phyloP scores from a whole-genome alignment of 2,797 vertebrate species.

The Chelonia mydas region DNA sequence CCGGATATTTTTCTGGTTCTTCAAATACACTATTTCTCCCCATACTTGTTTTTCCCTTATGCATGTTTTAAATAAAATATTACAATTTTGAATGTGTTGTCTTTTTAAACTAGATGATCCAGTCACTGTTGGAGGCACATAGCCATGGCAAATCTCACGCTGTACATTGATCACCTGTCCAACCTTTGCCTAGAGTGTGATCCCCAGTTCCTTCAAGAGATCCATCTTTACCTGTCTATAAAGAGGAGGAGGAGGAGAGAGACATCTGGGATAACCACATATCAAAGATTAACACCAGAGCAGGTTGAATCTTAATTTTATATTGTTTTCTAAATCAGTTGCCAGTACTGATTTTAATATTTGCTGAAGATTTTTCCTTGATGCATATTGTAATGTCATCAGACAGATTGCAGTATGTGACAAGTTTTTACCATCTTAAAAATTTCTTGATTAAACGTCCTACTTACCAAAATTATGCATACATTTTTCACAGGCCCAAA shows the following conservation, averaged over 20 bases:
- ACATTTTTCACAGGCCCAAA: background rate
- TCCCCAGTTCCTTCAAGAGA: slow-evolving; percentile 87
- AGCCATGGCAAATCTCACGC: slow-evolving; percentile 93
- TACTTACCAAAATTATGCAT: background rate
- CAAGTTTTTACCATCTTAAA: background rate
- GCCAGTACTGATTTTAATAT: background rate
- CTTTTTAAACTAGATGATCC: slow-evolving; percentile 90
- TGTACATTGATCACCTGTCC: slow-evolving; percentile 92
- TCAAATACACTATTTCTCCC: slow-evolving; percentile 1
- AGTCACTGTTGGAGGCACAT: slow-evolving; percentile 94
- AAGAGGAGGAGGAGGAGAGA: slow-evolving; percentile 86
- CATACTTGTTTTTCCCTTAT: slow-evolving; percentile 43
- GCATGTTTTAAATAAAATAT: slow-evolving; percentile 64
- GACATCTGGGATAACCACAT: slow-evolving; percentile 84
- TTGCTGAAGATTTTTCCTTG: background rate
- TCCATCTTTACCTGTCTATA: slow-evolving; percentile 86
- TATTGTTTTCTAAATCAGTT: slow-evolving; percentile 64
- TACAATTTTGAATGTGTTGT: slow-evolving; percentile 70
- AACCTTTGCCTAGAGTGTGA: slow-evolving; percentile 92
- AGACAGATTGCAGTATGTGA: background rate
- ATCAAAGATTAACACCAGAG: slow-evolving; percentile 85
- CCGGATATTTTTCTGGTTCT: background rate
- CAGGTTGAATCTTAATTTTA: slow-evolving; percentile 82
- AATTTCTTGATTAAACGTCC: background rate
- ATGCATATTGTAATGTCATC: background rate